Base-by-base conservation (phyloP, 2,797 vertebrate genomes). In the Decapterus maruadsi region DNA sequence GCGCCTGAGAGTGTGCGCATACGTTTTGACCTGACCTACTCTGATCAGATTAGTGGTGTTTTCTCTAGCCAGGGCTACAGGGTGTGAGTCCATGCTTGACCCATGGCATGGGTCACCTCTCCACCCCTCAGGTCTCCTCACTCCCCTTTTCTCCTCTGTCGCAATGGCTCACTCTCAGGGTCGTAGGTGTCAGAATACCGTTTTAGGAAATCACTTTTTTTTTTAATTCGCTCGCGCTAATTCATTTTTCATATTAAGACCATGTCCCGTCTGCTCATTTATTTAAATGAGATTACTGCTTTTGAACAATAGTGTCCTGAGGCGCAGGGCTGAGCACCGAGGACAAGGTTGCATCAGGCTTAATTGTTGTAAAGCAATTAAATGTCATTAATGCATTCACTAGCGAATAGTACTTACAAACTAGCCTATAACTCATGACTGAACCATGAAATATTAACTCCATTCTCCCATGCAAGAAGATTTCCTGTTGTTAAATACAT, bases 11-110 rank as follows among this genome's bases (percentile, higher is more conserved):
- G 79, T 82, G 64, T 66, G 75, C 63, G 45, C 11, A 16, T 75
- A 62, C 78, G 56, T 85, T 85, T 77, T 85, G 86, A 73, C 82
- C 80, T 78, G 86, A 90, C 86, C 89, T 82, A 71, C 69, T 90
- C 88, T 60, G 66, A 77, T 87, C 77, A 74, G 61, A 91, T 90
- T 80, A 78, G 80, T 19, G 1, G 46, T 89, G 81, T 88, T 93
- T 87, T 88, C 62, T 73, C 46, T 11, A 13, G 69, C 72, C 72
- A 34, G 10, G 70, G 66, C 84, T 83, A 20, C 74, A 4, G 75
- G 77, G 76, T 78, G 78, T 71, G 72, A 86, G 82, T 65, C 80
- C 65, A 64, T 59, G 79, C 59, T 87, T 90, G 78, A 91, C 81
- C 87, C 54, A 29, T 56, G 57, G 62, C 67, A 55, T 36, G 79